Conservation (phyloP, 2,113 vertebrate genomes). For the Serinus canaria region DNA sequence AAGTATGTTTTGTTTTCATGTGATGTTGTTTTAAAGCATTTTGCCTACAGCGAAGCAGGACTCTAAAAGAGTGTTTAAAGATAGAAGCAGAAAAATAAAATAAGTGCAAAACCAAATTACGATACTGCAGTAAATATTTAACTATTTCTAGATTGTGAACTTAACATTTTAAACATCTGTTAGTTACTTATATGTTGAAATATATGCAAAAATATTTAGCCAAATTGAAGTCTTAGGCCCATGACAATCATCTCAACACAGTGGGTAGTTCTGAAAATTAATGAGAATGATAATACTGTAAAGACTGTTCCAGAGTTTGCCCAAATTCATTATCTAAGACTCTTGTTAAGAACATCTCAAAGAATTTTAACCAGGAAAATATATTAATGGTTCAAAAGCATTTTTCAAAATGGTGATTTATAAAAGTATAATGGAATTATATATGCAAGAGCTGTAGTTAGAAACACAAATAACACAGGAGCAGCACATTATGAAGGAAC, state of each 20-base stretch:
- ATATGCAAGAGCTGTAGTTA: slow-evolving; percentile 78
- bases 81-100: slow-evolving; percentile 67
- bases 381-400: slow-evolving; percentile 87
- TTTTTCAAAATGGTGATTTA: slow-evolving; percentile 83
- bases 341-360: slow-evolving; percentile 95
- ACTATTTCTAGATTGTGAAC: slow-evolving; percentile 69
- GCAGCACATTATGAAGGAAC: slow-evolving; percentile 42
- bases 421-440: slow-evolving; percentile 83
- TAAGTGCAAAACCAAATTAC: slow-evolving; percentile 58
- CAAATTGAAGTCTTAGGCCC: slow-evolving; percentile 98
- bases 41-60: slow-evolving; percentile 27
- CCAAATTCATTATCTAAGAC: slow-evolving; percentile 99
- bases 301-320: slow-evolving; percentile 99
- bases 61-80: slow-evolving; percentile 38
- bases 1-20: slow-evolving; percentile 43
- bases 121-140: slow-evolving; percentile 71
- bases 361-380: slow-evolving; percentile 90
- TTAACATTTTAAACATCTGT: slow-evolving; percentile 78
- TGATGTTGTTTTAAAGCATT: slow-evolving; percentile 54
- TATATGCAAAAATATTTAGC: slow-evolving; percentile 89
- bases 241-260: slow-evolving; percentile 98
- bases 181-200: slow-evolving; percentile 81
- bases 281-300: slow-evolving; percentile 99
- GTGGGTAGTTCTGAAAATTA: slow-evolving; percentile 99
- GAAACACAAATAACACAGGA: slow-evolving; percentile 64